A percentile compares a stretch with the other conserved stretches of the same genome.
These are phyloP conservation scores for Heliangelus exortis DNA, from an alignment of 2,797 vertebrate genomes.

Conservation along the genomic window DNA sequence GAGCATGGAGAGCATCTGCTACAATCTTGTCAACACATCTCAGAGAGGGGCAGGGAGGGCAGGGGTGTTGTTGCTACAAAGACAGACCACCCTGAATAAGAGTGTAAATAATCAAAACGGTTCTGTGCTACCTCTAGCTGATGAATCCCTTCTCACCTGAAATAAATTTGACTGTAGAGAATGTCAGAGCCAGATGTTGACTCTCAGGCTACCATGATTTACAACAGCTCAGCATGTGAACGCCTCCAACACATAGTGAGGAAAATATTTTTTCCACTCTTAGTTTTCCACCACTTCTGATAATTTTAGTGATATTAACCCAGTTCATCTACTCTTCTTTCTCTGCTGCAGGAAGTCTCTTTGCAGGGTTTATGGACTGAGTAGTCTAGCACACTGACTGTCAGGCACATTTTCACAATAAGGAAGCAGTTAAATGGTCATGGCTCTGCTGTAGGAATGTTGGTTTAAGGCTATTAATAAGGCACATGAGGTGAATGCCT, in stretches of 20 bases:
- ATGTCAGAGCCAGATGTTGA: slow-evolving; percentile 28
- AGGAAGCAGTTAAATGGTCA: slow-evolving; percentile 67
- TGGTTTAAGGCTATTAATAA: slow-evolving; percentile 71
- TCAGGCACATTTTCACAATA: slow-evolving; percentile 54
- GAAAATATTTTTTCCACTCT: slow-evolving; percentile 52
- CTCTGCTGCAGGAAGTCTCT: neutral
- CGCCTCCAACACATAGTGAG: neutral
- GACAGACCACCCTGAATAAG: neutral
- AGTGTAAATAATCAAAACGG: neutral
- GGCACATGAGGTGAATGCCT: slow-evolving; percentile 67
- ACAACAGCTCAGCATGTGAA: slow-evolving; percentile 31
- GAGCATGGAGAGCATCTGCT: neutral
- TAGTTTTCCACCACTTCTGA: slow-evolving; percentile 38
- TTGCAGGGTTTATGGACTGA: slow-evolving; percentile 39
- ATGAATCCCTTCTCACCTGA: slow-evolving; percentile 26
- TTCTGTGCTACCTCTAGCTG: neutral
- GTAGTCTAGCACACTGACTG: neutral
- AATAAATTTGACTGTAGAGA: slow-evolving; percentile 8
- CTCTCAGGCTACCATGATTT: slow-evolving; percentile 14
- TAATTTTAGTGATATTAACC: slow-evolving; percentile 39
- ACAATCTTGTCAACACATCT: neutral
- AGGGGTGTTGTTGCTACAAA: neutral
- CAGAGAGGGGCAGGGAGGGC: neutral
- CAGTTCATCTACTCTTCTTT: slow-evolving; percentile 10
- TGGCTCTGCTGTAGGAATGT: slow-evolving; percentile 54